Conservation (phyloP, 2,113 vertebrate genomes). For the Heliornis fulica region DNA sequence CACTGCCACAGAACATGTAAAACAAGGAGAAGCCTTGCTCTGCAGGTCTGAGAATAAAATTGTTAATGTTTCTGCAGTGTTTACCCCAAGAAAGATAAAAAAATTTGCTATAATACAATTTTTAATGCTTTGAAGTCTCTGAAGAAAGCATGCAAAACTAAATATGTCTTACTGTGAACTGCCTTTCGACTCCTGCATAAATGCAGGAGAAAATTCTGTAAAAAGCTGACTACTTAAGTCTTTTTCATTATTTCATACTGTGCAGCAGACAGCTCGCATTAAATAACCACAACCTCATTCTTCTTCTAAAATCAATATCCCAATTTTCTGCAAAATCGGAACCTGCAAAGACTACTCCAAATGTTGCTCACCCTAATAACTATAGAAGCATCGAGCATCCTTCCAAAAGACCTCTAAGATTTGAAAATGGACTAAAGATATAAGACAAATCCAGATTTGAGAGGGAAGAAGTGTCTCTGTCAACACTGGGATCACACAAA, state of each 20-base stretch:
- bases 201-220: not conserved
- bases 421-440: not conserved
- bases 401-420: not conserved
- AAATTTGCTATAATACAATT: not conserved
- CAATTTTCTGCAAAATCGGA: not conserved
- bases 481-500: not conserved
- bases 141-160: not conserved
- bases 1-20: not conserved
- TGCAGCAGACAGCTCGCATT: not conserved
- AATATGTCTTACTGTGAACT: not conserved
- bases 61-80: not conserved
- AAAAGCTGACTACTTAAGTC: not conserved
- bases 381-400: not conserved
- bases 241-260: not conserved
- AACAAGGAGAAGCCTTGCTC: not conserved
- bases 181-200: not conserved
- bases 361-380: not conserved
- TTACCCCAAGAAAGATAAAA: not conserved
- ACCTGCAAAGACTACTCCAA: not conserved
- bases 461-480: not conserved
- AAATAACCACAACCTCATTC: not conserved
- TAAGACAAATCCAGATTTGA: not conserved
- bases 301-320: not conserved
- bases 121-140: not conserved
- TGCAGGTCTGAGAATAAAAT: not conserved